phyloP scores from a whole-genome alignment of 2,113 vertebrate species.

The Boulengerochromis microlepis region DNA sequence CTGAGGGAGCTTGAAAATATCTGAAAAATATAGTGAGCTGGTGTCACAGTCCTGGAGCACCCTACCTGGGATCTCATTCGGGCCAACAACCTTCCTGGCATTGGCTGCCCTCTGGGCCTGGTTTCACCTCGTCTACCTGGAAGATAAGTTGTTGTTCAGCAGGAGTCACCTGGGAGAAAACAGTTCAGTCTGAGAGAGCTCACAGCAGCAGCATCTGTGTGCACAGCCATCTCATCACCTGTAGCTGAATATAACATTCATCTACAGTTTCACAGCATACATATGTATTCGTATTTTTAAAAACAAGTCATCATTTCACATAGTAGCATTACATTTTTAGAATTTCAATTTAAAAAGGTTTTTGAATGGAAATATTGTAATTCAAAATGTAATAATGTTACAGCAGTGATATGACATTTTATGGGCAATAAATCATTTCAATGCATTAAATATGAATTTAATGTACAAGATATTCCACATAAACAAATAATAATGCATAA shows the following conservation, averaged over 20 bases:
- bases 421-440: neutral
- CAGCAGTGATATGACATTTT: neutral
- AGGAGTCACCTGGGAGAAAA: neutral
- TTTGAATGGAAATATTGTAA: neutral
- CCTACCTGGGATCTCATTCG: neutral
- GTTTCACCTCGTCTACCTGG: neutral
- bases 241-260: neutral
- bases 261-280: neutral
- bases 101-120: neutral
- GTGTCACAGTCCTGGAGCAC: neutral
- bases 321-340: neutral
- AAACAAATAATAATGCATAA: neutral
- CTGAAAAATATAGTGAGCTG: neutral
- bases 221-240: neutral
- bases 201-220: neutral
- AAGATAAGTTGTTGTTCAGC: neutral
- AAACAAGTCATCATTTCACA: neutral
- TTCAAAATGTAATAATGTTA: neutral
- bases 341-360: neutral
- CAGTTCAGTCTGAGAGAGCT: neutral
- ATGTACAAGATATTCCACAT: neutral
- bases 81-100: neutral
- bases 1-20: neutral
- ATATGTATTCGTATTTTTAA: neutral
- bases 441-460: neutral